A percentile compares a stretch with the other conserved stretches of the same genome.
These are phyloP conservation scores for Solea senegalensis DNA, from an alignment of 2,113 vertebrate genomes.

Conservation along the genomic window DNA sequence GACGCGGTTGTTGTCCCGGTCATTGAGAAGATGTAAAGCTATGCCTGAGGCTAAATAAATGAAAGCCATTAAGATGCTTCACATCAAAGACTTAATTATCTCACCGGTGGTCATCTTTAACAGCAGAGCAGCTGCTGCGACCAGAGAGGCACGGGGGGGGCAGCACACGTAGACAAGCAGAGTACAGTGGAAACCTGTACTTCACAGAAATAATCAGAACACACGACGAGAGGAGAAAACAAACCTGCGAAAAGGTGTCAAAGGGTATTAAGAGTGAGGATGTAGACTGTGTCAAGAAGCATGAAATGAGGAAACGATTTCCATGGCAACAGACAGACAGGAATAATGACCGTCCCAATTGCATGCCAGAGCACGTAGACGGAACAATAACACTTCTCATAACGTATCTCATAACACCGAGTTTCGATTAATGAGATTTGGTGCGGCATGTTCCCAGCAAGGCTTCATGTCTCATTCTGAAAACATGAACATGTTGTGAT, in stretches of 20 bases:
- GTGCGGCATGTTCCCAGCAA: constrained; percentile 6
- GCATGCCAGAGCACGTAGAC: constrained; percentile 25
- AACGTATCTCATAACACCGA: constrained; percentile 19
- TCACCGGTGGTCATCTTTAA: constrained; percentile 24
- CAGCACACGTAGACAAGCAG: constrained; percentile 17
- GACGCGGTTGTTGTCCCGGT: constrained; percentile 24
- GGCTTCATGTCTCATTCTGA: constrained; percentile 7
- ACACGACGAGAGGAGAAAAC: constrained; percentile 4
- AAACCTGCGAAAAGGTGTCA: constrained; percentile 4
- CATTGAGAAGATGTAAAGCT: constrained; percentile 29
- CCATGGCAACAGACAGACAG: constrained; percentile 33
- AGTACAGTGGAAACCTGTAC: constrained; percentile 45
- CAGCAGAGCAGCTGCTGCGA: constrained; percentile 34
- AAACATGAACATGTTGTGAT: constrained; percentile 45
- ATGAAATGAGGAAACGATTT: constrained; percentile 17
- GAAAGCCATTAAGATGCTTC: constrained; percentile 48
- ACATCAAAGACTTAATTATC: constrained; percentile 47
- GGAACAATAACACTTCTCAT: constrained; percentile 13
- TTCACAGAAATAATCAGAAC: constrained; percentile 28
- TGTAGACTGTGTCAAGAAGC: not conserved
- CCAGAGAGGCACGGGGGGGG: constrained; percentile 32
- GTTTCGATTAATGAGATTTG: constrained; percentile 24
- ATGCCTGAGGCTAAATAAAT: constrained; percentile 30
- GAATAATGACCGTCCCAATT: constrained; percentile 23
- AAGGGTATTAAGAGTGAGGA: not conserved